Conservation (phyloP, 92 coral and sea anemone species). For the Umimayanthus chanpuru region DNA sequence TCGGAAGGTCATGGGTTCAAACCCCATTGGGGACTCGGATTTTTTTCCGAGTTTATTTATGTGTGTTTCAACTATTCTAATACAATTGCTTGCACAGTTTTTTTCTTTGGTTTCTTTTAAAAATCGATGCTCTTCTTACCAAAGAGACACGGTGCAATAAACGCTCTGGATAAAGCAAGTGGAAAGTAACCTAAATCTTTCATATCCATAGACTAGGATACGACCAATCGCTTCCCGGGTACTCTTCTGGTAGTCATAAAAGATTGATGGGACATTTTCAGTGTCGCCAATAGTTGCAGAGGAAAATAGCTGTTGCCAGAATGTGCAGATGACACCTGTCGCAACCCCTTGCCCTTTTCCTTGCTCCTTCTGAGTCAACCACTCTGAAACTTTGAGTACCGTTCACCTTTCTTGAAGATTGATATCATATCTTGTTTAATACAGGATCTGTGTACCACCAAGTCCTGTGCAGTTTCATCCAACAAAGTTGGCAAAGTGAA, state of each 20-base stretch:
- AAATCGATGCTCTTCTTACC: conserved; percentile 15
- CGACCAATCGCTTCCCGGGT: no score
- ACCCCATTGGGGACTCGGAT: no score
- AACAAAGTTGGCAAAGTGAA: no score
- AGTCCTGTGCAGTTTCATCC: no score
- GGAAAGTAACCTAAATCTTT: no score
- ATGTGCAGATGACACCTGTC: conserved; percentile 1
- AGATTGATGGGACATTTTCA: conserved; percentile 12
- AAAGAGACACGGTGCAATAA: conserved; percentile 25
- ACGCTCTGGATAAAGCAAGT: neutral
- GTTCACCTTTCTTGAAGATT: no score
- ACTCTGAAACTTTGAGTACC: conserved; percentile 1
- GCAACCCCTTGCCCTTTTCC: neutral
- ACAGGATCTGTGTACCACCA: no score
- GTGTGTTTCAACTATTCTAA: neutral
- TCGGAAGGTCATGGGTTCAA: no score
- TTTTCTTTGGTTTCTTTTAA: conserved; percentile 3
- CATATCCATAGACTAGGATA: no score
- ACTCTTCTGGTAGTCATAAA: conserved; percentile 22
- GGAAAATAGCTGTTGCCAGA: conserved; percentile 23
- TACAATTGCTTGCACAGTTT: neutral
- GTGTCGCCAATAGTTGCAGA: conserved; percentile 21
- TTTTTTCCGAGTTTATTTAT: no score
- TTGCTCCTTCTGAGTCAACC: neutral
- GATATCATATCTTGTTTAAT: no score